Percentiles rank a stretch among this genome's conserved stretches.
phyloP scores from a whole-genome alignment of 2,888 invertebrate species.

The Imbricaverruca yamaguchii region DNA sequence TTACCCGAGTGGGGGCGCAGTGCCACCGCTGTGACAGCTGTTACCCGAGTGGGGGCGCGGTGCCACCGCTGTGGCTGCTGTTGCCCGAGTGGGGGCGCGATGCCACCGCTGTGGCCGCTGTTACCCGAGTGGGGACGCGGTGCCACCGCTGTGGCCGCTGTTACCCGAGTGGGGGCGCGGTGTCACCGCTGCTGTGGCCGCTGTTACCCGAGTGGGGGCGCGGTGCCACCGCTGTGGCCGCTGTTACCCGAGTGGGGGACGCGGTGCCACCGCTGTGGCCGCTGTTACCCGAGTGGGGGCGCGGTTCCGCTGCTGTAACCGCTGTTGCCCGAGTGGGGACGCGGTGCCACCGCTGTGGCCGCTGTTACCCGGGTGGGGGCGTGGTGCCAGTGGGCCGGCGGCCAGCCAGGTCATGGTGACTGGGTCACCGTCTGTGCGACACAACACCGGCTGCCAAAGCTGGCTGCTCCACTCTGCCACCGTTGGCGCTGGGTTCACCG shows the following conservation, averaged over 20 bases:
- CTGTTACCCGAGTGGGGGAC: neutral
- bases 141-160: neutral
- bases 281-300: neutral
- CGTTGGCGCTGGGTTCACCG: no score
- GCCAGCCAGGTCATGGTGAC: conserved; percentile 8
- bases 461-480: no score
- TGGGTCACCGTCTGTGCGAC: neutral
- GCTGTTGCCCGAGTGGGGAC: neutral
- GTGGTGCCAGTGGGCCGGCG: conserved; percentile 9
- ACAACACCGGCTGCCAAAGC: no score
- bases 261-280: conserved; percentile 5
- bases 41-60: neutral
- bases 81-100: neutral
- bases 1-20: neutral
- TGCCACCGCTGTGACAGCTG: neutral
- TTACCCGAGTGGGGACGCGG: neutral
- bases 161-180: neutral
- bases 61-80: neutral
- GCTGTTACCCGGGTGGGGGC: neutral
- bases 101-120: neutral
- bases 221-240: neutral
- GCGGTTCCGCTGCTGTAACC: no score
- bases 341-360: neutral
- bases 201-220: neutral
- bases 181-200: neutral